phyloP scores from a whole-genome alignment of 2,888 invertebrate species.

The Lacanobia oleracea region DNA sequence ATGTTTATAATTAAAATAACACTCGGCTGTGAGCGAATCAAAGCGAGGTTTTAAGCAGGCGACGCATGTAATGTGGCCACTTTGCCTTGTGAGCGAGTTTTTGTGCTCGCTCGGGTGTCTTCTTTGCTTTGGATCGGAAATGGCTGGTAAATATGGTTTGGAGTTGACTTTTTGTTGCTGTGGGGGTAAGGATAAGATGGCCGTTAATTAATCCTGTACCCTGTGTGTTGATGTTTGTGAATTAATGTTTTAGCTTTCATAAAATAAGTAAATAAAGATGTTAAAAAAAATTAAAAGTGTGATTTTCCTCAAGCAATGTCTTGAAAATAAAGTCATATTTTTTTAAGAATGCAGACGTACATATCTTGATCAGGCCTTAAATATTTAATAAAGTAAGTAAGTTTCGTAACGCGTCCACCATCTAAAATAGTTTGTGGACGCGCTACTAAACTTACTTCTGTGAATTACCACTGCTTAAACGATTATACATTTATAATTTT shows the following conservation, averaged over 20 bases:
- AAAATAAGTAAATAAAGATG: not conserved
- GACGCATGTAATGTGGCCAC: conserved; percentile 82
- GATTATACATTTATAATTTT: too few species aligned
- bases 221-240: not conserved
- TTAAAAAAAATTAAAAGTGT: too few species aligned
- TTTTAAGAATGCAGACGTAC: too few species aligned
- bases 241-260: not conserved
- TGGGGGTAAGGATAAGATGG: conserved; percentile 17
- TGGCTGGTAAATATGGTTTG: conserved; percentile 52
- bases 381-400: too few species aligned
- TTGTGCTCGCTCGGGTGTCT: conserved; percentile 68
- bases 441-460: too few species aligned
- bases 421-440: too few species aligned
- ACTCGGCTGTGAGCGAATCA: conserved; percentile 82
- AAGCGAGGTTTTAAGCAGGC: conserved; percentile 81
- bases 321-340: too few species aligned
- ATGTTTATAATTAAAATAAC: conserved; percentile 90
- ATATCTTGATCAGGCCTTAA: too few species aligned
- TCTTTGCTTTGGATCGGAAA: conserved; percentile 65
- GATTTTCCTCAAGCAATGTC: too few species aligned
- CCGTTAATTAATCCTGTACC: conserved; percentile 9
- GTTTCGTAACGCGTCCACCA: too few species aligned
- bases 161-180: conserved; percentile 3
- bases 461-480: too few species aligned
- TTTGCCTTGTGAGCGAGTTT: conserved; percentile 80